These are phyloP conservation scores for Sciaenops ocellatus DNA, from an alignment of 2,797 vertebrate species.

Conservation along the genomic window DNA sequence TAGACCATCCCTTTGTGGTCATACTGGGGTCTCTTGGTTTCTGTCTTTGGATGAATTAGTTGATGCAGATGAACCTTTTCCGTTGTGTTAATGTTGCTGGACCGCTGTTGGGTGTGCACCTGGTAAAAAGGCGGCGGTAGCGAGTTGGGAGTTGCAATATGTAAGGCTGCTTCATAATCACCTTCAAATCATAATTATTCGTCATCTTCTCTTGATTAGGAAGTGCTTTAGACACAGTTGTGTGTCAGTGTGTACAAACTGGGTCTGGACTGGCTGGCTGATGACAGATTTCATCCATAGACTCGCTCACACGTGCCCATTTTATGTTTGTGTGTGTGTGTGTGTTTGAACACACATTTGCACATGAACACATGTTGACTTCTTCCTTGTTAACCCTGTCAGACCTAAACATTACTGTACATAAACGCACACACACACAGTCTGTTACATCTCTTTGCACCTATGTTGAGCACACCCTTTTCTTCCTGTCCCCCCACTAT, in stretches of 20 bases:
- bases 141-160: constrained; percentile 68
- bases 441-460: constrained; percentile 63
- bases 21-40: constrained; percentile 33
- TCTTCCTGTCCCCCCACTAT: background rate
- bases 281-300: constrained; percentile 56
- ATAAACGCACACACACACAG: constrained; percentile 35
- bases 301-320: constrained; percentile 51
- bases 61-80: constrained; percentile 35
- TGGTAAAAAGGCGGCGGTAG: constrained; percentile 26
- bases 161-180: constrained; percentile 60
- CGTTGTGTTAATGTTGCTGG: constrained; percentile 47
- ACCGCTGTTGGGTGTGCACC: constrained; percentile 53
- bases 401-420: constrained; percentile 57
- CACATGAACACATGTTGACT: constrained; percentile 55
- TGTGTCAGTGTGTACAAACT: constrained; percentile 61
- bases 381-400: constrained; percentile 25
- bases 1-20: constrained; percentile 27
- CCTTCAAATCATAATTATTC: constrained; percentile 48
- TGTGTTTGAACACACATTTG: constrained; percentile 53
- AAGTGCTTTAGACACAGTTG: constrained; percentile 72
- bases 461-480: constrained; percentile 31
- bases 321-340: constrained; percentile 39
- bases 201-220: constrained; percentile 55
- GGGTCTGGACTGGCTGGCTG: constrained; percentile 56
- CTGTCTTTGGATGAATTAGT: constrained; percentile 44